Percentiles rank a stretch among this genome's conserved stretches.
phyloP scores from a whole-genome alignment of 2,113 vertebrate genomes.

The Sinocyclocheilus anophthalmus region DNA sequence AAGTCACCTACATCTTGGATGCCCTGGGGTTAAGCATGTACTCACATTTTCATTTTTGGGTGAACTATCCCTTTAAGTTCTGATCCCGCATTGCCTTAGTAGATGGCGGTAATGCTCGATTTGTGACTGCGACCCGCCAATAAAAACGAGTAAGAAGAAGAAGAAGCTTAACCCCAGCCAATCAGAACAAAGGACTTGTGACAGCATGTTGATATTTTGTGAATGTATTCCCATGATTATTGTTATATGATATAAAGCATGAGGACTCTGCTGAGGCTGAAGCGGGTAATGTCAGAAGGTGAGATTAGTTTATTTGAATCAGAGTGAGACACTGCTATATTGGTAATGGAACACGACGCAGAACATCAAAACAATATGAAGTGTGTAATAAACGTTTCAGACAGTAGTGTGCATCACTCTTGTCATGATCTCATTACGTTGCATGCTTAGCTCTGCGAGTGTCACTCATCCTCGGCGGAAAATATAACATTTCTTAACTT shows the following conservation, averaged over 20 bases:
- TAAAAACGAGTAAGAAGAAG: no score
- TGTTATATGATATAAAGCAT: not conserved
- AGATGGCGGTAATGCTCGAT: not conserved
- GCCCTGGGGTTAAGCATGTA: no score
- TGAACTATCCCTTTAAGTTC: no score
- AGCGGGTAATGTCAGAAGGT: constrained; percentile 1
- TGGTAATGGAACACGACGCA: not conserved
- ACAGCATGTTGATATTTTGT: not conserved
- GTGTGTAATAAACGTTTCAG: not conserved
- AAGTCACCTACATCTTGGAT: no score
- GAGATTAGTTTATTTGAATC: not conserved
- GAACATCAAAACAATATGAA: not conserved
- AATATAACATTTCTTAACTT: not conserved
- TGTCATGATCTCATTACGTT: not conserved
- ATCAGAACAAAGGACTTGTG: not conserved
- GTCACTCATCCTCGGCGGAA: not conserved
- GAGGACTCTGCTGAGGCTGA: constrained; percentile 8
- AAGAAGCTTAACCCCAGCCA: not conserved
- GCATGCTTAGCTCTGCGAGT: not conserved
- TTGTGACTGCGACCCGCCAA: no score
- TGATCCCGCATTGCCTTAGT: not conserved
- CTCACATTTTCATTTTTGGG: no score
- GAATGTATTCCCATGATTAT: not conserved
- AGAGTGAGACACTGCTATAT: not conserved
- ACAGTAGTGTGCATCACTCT: not conserved